Conservation (phyloP, 1,140 invertebrate species). For the Drosophila novamexicana region DNA sequence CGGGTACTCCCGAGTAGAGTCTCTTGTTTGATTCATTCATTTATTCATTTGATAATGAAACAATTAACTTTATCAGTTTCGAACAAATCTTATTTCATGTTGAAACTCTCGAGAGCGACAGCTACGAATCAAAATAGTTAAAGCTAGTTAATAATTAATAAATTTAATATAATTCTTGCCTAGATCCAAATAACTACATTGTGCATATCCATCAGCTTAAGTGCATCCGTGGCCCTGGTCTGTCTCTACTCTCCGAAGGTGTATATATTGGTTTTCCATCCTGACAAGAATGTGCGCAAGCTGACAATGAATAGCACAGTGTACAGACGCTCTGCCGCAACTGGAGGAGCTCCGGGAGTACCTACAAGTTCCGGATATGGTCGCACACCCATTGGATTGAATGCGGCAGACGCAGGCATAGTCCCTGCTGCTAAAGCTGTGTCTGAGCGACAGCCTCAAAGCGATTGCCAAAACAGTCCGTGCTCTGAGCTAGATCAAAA, state of each 20-base stretch:
- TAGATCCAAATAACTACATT: constrained; percentile 91
- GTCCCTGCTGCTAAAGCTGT: constrained; percentile 4
- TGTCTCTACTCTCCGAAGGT: constrained; percentile 93
- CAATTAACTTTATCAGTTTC: too few relatives aligned
- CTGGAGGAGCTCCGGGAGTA: constrained; percentile 44
- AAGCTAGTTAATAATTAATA: too few relatives aligned
- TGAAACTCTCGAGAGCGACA: too few relatives aligned
- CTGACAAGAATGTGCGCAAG: constrained; percentile 90
- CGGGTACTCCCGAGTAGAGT: too few relatives aligned
- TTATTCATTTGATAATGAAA: too few relatives aligned
- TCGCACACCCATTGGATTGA: constrained; percentile 43
- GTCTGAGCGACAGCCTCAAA: constrained; percentile 33
- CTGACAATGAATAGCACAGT: constrained; percentile 85
- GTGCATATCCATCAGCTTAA: constrained; percentile 92
- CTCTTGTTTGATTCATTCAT: too few relatives aligned
- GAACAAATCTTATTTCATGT: too few relatives aligned
- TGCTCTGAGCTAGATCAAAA: constrained; percentile 15
- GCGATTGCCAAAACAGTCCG: constrained; percentile 36
- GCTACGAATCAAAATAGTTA: too few relatives aligned
- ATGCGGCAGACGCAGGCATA: background rate
- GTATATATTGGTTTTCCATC: constrained; percentile 91
- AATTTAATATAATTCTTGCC: constrained; percentile 18
- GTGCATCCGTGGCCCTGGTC: constrained; percentile 90
- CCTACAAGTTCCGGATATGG: constrained; percentile 56
- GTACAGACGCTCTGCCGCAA: constrained; percentile 80